Conservation (phyloP, 2,113 vertebrate species). For the Ictalurus punctatus region DNA sequence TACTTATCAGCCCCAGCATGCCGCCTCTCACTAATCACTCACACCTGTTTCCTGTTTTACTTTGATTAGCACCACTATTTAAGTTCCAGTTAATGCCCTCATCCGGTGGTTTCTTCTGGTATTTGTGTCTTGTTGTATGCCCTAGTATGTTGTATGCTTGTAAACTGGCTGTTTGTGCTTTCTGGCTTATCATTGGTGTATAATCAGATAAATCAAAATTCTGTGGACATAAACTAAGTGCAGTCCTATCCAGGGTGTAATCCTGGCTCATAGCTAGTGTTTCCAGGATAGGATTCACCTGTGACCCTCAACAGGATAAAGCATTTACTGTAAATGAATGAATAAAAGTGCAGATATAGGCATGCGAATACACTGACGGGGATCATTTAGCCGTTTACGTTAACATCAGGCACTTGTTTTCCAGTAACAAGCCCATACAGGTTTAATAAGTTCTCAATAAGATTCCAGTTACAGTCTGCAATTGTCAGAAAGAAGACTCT, state of each 20-base stretch:
- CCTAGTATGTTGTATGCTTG: no score
- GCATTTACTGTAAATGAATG: neutral
- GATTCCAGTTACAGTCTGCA: slow-evolving; percentile 19
- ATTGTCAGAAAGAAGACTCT: neutral
- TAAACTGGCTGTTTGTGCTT: no score
- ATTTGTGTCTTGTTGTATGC: no score
- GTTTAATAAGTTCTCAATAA: slow-evolving; percentile 14
- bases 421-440: slow-evolving; percentile 8
- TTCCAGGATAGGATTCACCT: neutral
- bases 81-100: no score
- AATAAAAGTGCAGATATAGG: neutral
- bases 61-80: no score
- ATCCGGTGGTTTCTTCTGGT: no score
- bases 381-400: neutral
- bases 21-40: no score
- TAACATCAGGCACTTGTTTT: neutral
- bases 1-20: no score
- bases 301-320: neutral
- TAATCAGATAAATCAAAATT: no score
- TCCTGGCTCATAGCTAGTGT: neutral
- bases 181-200: neutral
- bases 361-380: neutral
- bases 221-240: neutral
- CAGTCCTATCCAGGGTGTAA: neutral
- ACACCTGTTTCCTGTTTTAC: no score